These are phyloP conservation scores for Melipona beecheii DNA, from an alignment of 2,888 invertebrate genomes.

Conservation along the genomic window DNA sequence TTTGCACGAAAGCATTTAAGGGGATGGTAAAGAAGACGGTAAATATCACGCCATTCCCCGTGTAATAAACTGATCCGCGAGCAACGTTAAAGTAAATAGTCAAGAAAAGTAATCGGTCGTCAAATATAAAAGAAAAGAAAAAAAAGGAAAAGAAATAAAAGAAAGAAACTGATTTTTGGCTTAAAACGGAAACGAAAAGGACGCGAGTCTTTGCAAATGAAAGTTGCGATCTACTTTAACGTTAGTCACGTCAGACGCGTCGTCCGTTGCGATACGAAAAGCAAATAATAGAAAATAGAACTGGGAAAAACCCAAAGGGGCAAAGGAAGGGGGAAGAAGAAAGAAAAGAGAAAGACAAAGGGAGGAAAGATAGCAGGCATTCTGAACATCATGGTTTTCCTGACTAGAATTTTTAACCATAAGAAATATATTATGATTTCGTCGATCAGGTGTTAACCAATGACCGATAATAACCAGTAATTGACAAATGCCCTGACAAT, in stretches of 20 bases:
- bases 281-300: background rate
- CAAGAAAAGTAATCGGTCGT: background rate
- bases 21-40: background rate
- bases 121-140: background rate
- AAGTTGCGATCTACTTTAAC: background rate
- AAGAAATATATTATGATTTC: too few relatives aligned
- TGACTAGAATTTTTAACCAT: background rate
- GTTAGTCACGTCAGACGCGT: background rate
- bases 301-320: too few relatives aligned
- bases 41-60: background rate
- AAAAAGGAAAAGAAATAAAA: background rate
- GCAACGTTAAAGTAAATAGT: background rate
- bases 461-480: too few relatives aligned
- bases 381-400: background rate
- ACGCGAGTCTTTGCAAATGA: background rate
- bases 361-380: background rate
- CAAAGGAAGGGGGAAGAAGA: background rate
- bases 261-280: background rate
- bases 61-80: background rate
- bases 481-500: too few relatives aligned
- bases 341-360: background rate
- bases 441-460: too few relatives aligned
- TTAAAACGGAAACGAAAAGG: background rate
- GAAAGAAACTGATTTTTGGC: background rate
- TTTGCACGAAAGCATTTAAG: background rate